A percentile compares a stretch with the other conserved stretches of the same genome.
Conservation (phyloP, 2,888 invertebrate species). For the Eupithecia subfuscata region DNA sequence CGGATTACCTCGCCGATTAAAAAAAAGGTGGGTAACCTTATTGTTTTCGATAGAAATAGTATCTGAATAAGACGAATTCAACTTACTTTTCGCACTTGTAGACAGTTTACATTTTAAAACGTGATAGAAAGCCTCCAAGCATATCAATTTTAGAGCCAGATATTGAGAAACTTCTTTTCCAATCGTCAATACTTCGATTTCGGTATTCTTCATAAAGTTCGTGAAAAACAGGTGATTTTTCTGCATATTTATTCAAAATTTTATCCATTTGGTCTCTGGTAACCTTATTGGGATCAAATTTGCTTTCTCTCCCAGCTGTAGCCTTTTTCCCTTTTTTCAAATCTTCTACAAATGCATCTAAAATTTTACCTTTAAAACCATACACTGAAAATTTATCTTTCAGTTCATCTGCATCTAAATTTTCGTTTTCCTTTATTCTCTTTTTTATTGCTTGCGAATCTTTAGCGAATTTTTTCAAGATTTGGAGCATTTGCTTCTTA, state of each 20-base stretch:
- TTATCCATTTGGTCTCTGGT: background rate
- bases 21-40: no score
- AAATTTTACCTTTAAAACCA: background rate
- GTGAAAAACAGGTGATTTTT: background rate
- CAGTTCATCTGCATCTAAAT: slow-evolving; percentile 4
- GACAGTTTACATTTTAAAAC: background rate
- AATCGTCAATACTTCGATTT: background rate
- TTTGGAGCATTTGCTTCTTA: slow-evolving; percentile 44
- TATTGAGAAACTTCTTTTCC: background rate
- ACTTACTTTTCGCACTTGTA: background rate
- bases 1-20: no score
- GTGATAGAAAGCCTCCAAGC: background rate
- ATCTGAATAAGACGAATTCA: background rate
- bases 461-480: slow-evolving; percentile 47
- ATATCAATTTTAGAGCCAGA: background rate
- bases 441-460: background rate
- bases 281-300: background rate
- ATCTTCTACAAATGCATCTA: slow-evolving; percentile 1
- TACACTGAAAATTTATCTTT: slow-evolving; percentile 6
- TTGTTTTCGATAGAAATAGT: background rate
- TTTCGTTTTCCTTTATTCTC: slow-evolving; percentile 35
- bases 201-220: background rate
- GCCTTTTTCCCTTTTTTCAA: slow-evolving; percentile 5
- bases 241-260: background rate
- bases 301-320: background rate